A percentile compares a stretch with the other conserved stretches of the same genome.
Evolutionary conservation across 2,113 vertebrate genomes (phyloP).

Genomic region (Tyto alba): DNA sequence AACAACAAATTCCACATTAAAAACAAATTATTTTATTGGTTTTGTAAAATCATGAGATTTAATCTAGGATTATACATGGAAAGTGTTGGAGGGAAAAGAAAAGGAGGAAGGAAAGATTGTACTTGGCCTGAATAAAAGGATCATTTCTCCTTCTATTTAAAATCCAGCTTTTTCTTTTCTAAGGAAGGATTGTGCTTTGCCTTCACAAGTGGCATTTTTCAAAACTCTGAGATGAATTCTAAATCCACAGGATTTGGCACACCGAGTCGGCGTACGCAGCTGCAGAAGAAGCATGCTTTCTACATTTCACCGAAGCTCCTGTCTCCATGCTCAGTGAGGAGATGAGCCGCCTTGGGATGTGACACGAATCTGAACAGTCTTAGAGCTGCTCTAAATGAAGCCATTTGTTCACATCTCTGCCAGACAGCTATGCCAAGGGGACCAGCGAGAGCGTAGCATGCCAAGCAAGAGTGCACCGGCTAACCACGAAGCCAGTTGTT

Average conservation of each 20-base stretch:
- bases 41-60: background rate
- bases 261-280: background rate
- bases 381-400: background rate
- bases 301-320: accelerated
- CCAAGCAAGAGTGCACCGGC: background rate
- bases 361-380: background rate
- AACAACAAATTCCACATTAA: background rate
- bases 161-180: background rate
- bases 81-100: background rate
- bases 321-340: background rate
- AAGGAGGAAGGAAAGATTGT: background rate
- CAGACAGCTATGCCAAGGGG: background rate
- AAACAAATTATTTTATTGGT: background rate
- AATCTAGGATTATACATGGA: background rate
- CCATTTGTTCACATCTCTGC: background rate
- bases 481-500: background rate
- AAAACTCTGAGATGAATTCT: background rate
- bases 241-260: background rate
- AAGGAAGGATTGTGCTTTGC: background rate
- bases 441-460: accelerated
- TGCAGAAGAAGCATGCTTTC: background rate
- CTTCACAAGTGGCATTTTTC: background rate
- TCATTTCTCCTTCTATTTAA: background rate
- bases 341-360: background rate
- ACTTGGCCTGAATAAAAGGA: background rate